phyloP scores from a whole-genome alignment of 2,113 vertebrate species.

The Hiodon tergisus region DNA sequence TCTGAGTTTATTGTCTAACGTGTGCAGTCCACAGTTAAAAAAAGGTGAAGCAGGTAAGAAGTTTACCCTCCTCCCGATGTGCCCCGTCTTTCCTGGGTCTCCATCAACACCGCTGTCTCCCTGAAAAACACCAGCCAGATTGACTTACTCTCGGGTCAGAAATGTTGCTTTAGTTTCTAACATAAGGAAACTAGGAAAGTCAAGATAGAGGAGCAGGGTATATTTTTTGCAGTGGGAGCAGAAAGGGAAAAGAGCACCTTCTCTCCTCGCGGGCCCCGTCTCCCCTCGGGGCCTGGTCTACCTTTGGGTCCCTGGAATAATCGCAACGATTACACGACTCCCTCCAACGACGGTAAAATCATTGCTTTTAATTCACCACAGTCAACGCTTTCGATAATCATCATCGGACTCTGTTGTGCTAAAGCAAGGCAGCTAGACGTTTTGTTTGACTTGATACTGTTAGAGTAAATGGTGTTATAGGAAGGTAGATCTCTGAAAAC shows the following conservation, averaged over 20 bases:
- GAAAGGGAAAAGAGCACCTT: constrained; percentile 59
- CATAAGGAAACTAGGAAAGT: background rate
- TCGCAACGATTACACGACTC: constrained; percentile 12
- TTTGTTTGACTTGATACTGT: background rate
- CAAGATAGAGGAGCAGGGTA: background rate
- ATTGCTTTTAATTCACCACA: background rate
- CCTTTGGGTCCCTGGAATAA: constrained; percentile 63
- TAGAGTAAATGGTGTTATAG: background rate
- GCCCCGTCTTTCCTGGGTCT: constrained; percentile 54
- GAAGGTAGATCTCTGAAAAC: constrained; percentile 21
- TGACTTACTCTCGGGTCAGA: too few relatives aligned
- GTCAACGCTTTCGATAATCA: background rate
- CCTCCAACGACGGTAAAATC: background rate
- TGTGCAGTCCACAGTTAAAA: too few relatives aligned
- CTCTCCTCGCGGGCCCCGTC: constrained; percentile 65
- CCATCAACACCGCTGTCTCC: constrained; percentile 62
- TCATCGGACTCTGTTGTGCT: background rate
- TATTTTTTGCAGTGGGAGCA: background rate
- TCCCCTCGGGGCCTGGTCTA: constrained; percentile 61
- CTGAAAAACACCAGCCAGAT: constrained; percentile 41
- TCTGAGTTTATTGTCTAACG: too few relatives aligned
- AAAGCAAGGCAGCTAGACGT: background rate
- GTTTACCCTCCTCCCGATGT: constrained; percentile 67
- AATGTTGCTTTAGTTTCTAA: too few relatives aligned
- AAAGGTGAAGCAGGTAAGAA: background rate